A percentile compares a stretch with the other conserved stretches of the same genome.
Evolutionary conservation across 35 echinoderm and acorn worm species (phyloP).

Genomic region (Apostichopus californicus): DNA sequence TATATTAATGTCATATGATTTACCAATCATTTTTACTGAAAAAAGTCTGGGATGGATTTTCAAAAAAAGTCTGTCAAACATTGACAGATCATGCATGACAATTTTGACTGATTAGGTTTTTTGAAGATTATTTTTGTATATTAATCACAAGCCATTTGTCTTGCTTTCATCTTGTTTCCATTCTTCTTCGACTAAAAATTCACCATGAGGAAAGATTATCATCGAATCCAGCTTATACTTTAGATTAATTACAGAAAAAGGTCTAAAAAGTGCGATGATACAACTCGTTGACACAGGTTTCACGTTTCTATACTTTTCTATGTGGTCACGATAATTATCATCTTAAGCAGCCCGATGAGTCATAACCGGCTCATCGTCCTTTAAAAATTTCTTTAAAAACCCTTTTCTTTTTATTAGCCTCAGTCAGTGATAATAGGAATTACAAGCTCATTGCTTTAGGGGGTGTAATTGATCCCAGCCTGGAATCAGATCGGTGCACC

Average conservation of each 20-base stretch:
- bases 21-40: no score
- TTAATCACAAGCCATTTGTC: no score
- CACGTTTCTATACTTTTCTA: background rate
- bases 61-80: no score
- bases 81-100: no score
- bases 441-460: conserved; percentile 27
- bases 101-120: no score
- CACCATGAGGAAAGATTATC: background rate
- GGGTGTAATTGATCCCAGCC: conserved; percentile 34
- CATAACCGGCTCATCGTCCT: conserved; percentile 2
- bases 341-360: background rate
- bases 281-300: background rate
- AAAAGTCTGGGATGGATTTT: no score
- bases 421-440: conserved; percentile 5
- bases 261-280: background rate
- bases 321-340: background rate
- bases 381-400: background rate
- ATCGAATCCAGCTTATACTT: background rate
- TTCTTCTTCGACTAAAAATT: no score
- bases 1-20: no score
- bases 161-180: no score
- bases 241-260: background rate
- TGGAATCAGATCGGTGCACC: conserved; percentile 10
- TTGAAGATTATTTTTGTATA: no score
- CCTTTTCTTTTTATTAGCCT: background rate